A percentile compares a stretch with the other conserved stretches of the same genome.
Conservation (phyloP, 2,797 vertebrate genomes). For the Onychomys leucogaster region DNA sequence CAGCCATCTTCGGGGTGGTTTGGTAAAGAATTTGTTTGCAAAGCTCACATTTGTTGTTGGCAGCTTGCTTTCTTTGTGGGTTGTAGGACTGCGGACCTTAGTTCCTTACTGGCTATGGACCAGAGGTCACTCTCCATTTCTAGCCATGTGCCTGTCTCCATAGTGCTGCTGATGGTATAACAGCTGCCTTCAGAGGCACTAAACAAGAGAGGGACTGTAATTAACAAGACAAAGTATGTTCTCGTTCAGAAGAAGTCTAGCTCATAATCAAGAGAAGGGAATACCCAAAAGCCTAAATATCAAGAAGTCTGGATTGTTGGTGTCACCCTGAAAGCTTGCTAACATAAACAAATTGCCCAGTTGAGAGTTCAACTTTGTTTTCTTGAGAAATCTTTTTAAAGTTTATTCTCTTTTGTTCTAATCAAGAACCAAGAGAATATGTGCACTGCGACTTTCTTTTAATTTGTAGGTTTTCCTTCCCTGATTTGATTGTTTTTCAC, state of each 20-base stretch:
- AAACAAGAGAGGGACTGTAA: neutral
- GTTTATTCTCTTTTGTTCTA: conserved; percentile 3
- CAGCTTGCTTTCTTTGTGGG: neutral
- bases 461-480: conserved; percentile 21
- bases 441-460: conserved; percentile 9
- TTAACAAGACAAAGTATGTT: neutral
- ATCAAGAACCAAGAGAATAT: neutral
- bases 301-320: neutral
- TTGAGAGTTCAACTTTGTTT: conserved; percentile 19
- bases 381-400: neutral
- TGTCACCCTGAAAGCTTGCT: neutral
- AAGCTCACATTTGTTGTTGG: neutral
- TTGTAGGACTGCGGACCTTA: neutral
- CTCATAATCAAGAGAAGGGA: neutral
- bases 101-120: neutral
- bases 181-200: neutral
- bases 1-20: neutral
- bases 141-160: neutral
- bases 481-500: neutral
- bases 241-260: neutral
- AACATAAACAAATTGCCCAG: neutral
- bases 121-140: neutral
- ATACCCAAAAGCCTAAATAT: neutral
- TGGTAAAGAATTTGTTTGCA: conserved; percentile 3
- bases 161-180: neutral